A percentile compares a stretch with the other conserved stretches of the same genome.
These are phyloP conservation scores for Toxotes jaculatrix DNA, from an alignment of 2,113 vertebrate genomes.

Conservation along the genomic window DNA sequence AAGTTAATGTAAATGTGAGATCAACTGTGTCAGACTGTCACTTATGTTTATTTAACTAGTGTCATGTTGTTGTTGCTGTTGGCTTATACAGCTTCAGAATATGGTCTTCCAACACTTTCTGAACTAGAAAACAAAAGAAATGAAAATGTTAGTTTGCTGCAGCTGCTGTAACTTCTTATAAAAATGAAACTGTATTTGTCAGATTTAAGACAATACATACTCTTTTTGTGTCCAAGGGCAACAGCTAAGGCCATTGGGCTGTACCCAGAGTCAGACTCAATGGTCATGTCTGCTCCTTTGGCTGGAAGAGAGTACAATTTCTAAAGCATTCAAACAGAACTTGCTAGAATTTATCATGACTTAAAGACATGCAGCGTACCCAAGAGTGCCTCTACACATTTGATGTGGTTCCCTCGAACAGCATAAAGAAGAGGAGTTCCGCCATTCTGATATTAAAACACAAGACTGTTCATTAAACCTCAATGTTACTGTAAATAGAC, in stretches of 20 bases:
- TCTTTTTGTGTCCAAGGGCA: conserved; percentile 93
- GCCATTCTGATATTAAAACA: conserved; percentile 87
- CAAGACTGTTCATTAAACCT: neutral
- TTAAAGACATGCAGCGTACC: conserved; percentile 78
- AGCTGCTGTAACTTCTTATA: neutral
- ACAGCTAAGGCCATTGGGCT: conserved; percentile 95
- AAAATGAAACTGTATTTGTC: neutral
- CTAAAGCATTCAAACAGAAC: neutral
- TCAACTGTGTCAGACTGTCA: neutral
- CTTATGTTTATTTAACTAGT: neutral
- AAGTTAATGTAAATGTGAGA: neutral
- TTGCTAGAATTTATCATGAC: neutral
- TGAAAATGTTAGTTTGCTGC: neutral
- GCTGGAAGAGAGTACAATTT: conserved; percentile 46
- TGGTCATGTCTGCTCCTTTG: conserved; percentile 92
- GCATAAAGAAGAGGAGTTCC: conserved; percentile 97
- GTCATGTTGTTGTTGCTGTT: conserved; percentile 53
- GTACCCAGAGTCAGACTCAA: conserved; percentile 95
- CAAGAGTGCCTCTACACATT: conserved; percentile 92
- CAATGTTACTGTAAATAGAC: too few relatives aligned
- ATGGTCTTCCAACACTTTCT: conserved; percentile 90
- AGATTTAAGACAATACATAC: conserved; percentile 66
- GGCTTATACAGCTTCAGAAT: conserved; percentile 86
- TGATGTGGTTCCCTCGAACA: conserved; percentile 93
- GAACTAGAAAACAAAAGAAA: conserved; percentile 79